phyloP scores from a whole-genome alignment of 2,888 invertebrate genomes.

The Phalera bucephala region DNA sequence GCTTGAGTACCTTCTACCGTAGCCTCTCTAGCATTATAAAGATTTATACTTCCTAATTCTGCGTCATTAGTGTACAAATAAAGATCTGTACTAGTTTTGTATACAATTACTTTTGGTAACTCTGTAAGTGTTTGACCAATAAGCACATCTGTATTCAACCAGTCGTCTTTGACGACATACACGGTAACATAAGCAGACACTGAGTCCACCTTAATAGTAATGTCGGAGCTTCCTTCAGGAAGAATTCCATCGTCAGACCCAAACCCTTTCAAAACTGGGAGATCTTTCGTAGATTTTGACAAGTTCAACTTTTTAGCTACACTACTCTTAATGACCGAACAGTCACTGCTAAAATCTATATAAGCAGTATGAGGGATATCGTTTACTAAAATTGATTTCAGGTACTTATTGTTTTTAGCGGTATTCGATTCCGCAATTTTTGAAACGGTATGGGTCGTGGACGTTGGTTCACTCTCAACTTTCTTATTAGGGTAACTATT shows the following conservation, averaged over 20 bases:
- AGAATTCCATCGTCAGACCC: no score
- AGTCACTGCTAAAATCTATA: no score
- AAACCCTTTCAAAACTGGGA: no score
- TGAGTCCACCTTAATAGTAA: not conserved
- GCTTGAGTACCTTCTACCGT: not conserved
- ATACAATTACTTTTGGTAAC: not conserved
- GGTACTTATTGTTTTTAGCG: not conserved
- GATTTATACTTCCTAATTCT: not conserved
- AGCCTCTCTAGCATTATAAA: not conserved
- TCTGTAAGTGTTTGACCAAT: not conserved
- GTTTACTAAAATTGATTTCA: not conserved
- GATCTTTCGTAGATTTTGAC: no score
- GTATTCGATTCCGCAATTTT: not conserved
- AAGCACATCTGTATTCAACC: not conserved
- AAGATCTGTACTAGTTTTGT: not conserved
- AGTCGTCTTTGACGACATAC: not conserved
- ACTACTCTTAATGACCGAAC: no score
- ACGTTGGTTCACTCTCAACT: not conserved
- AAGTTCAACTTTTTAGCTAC: no score
- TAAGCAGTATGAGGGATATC: no score
- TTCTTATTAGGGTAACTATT: not conserved
- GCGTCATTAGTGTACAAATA: not conserved
- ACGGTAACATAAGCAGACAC: not conserved
- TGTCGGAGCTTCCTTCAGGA: not conserved
- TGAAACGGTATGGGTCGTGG: not conserved